phyloP scores from a whole-genome alignment of 2,113 vertebrate genomes.

The Mungos mungo region DNA sequence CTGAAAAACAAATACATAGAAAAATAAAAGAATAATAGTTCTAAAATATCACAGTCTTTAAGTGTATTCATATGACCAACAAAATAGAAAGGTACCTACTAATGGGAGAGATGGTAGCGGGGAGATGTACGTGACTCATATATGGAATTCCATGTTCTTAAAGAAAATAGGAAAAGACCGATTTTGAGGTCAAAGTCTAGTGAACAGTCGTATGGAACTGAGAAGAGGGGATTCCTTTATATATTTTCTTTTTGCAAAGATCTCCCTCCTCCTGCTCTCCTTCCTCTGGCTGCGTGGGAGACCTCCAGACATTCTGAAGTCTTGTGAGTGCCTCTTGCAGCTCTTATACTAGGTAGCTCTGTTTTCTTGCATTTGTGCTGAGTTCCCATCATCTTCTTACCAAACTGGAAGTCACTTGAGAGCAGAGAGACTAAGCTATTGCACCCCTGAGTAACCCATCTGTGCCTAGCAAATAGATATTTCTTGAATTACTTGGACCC shows the following conservation, averaged over 20 bases:
- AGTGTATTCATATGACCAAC: neutral
- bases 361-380: neutral
- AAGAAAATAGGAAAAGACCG: neutral
- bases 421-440: neutral
- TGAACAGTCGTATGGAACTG: neutral
- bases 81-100: neutral
- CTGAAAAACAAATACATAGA: neutral
- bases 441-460: neutral
- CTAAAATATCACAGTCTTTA: neutral
- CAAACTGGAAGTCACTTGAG: neutral
- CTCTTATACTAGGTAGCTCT: neutral
- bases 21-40: neutral
- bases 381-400: neutral
- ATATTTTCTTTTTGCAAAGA: neutral
- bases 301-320: neutral
- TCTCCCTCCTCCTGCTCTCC: too few species aligned
- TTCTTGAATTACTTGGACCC: neutral
- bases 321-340: accelerated
- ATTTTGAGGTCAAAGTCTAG: neutral
- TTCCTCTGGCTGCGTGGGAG: neutral
- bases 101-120: neutral
- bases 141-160: neutral
- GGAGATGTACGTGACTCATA: neutral
- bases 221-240: neutral
- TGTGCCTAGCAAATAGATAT: neutral